Base-by-base conservation (phyloP, 2,888 invertebrate species). In the Drosophila leonis region DNA sequence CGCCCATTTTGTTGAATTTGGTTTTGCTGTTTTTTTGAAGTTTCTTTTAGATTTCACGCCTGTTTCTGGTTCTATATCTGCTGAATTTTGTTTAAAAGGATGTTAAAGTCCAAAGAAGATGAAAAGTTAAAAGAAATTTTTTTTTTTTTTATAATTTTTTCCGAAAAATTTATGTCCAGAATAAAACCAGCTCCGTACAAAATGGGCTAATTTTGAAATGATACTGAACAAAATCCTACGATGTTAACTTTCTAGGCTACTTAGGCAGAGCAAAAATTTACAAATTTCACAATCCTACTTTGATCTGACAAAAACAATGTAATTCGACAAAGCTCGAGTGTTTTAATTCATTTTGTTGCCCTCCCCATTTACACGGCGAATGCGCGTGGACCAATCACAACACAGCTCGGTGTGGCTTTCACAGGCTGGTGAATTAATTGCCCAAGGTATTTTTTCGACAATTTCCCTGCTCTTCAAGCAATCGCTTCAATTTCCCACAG, bases 1-100 rank as follows among this genome's bases (percentile, higher is more conserved):
- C 78, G 6, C 78, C 78, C 78, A 78, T 78, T 12, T 60, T 65
- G 48, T 0, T 15, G 29, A 33, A n/a, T 39, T 41, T 42, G n/a
- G 10, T 48, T 49, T 18, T 24, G 2, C 4, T 24, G 27, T 33
- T 29, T 24, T 15, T 52, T 44, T 3, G 6, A 18, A 1, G 39
- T 18, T 56, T 27, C 18, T 24, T 31, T 37, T 29, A 1, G 9
- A 31, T 18, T 15, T 13, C 27, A 27, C 56, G 31, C 39, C 18
- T 15, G 13, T 18, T 24, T 48, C 5, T 15, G 13, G 51, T 12
- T 68, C 18, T 51, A 29, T 29, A 12, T 18, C 18, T 10, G 29
- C 29, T 39, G 27, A 42, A 24, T 51, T 12, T 49, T 24, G 4
- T 12, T 24, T 15, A 12, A 4, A 73, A 55, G 8, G 20, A 54